A percentile compares a stretch with the other conserved stretches of the same genome.
phyloP scores from a whole-genome alignment of 2,113 vertebrate species.

The Halichoerus grypus region DNA sequence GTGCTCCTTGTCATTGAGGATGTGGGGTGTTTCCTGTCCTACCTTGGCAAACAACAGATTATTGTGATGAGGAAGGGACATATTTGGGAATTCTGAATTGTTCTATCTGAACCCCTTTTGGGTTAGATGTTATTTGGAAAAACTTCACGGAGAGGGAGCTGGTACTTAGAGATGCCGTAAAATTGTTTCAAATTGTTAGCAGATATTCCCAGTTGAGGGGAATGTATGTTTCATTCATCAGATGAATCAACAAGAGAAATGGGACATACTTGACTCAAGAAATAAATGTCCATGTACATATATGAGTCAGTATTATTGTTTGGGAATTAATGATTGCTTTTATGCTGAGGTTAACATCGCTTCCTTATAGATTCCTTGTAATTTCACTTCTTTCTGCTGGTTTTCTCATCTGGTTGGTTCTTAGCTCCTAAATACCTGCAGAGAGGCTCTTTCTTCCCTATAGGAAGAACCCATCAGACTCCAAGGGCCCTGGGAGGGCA shows the following conservation, averaged over 20 bases:
- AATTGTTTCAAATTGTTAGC: background rate
- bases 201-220: background rate
- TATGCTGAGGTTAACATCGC: background rate
- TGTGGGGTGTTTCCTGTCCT: too few species aligned
- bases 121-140: background rate
- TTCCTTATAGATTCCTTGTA: background rate
- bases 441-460: background rate
- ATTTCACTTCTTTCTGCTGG: background rate
- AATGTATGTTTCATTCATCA: background rate
- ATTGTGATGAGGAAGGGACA: background rate
- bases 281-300: background rate
- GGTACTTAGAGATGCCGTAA: background rate
- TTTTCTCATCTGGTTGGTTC: background rate
- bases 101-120: background rate
- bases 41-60: background rate
- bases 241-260: background rate
- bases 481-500: background rate
- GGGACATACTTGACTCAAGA: background rate
- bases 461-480: background rate
- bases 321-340: background rate
- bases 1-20: rapidly evolving
- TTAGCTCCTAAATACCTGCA: rapidly evolving
- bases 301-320: background rate
- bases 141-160: background rate
- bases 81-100: background rate